Base-by-base conservation (phyloP, 2,113 vertebrate genomes). In the Dipodomys ordii region DNA sequence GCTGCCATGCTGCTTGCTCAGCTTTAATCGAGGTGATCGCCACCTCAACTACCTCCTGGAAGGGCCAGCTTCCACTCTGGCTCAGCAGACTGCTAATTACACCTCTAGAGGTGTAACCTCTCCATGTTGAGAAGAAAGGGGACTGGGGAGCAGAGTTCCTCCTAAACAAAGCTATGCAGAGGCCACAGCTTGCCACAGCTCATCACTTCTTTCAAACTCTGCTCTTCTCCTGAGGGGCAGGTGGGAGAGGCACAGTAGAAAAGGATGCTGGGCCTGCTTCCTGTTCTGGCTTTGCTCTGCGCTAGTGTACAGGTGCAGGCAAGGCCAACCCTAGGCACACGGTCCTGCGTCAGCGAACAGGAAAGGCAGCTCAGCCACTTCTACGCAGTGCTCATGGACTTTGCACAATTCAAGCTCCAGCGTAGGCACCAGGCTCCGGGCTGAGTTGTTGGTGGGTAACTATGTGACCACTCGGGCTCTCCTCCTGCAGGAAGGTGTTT, bases 331-430 rank as follows among this genome's bases (percentile, higher is more conserved):
- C 49, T 49, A 49, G 49, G 49, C 49, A 49, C 49, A 49, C 49
- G 8, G 44, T 78, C 53, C 73, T 39, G 39, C n/a, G 22, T 83
- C 67, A 35, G 23, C 10, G 28, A 62, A 30, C 57, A 9, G 67
- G 19, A 35, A 83, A 68, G 49, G 65, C 9, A 30, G 60, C 25
- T 67, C 49, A 32, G 28, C 1, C 22, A 32, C 9, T 49, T 9
- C 49, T 49, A 39, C 1, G 15, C 39, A 35, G 1, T 27, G 53
- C 49, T 35, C 44, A 6, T 0, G 0, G 0, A 6, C 91, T 46
- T 22, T 44, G 32, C 7, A 57, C 28, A 49, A 49, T 12, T 49
- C 49, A 49, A 49, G 49, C 49, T 49, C 49, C 49, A 49, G 49
- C 10, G 8, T 12, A 49, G 49, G 49, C 23, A 39, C 22, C n/a